Evolutionary conservation across 1,140 invertebrate species (phyloP).

Genomic region (Fopius arisanus): DNA sequence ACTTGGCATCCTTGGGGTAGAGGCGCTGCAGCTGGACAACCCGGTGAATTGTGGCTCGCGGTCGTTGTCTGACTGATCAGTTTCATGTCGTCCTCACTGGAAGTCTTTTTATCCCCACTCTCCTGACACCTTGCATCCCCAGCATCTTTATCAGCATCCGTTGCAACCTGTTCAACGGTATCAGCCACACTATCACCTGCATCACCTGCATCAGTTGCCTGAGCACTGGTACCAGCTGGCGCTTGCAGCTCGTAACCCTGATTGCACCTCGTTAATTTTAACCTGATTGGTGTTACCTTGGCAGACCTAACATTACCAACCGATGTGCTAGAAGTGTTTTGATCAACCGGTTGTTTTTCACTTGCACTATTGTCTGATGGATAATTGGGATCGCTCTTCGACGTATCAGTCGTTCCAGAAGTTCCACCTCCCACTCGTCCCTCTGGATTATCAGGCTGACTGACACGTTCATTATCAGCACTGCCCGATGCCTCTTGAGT

Average conservation of each 20-base stretch:
- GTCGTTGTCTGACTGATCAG: slow-evolving; percentile 44
- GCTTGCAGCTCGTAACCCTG: slow-evolving; percentile 72
- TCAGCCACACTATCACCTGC: slow-evolving; percentile 25
- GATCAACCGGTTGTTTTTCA: slow-evolving; percentile 56
- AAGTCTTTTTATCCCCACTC: slow-evolving; percentile 41
- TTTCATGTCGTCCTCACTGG: slow-evolving; percentile 34
- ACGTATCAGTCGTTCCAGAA: slow-evolving; percentile 53
- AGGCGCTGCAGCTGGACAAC: slow-evolving; percentile 65
- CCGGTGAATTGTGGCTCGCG: slow-evolving; percentile 44
- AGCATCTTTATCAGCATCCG: slow-evolving; percentile 38
- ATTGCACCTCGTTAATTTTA: slow-evolving; percentile 81
- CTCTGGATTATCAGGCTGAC: slow-evolving; percentile 14
- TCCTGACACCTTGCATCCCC: slow-evolving; percentile 24
- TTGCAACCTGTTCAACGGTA: slow-evolving; percentile 42
- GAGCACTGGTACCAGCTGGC: slow-evolving; percentile 64
- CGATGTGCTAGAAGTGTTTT: slow-evolving; percentile 52
- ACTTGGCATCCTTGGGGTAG: slow-evolving; percentile 84
- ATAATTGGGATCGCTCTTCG: slow-evolving; percentile 61
- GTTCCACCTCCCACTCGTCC: slow-evolving; percentile 17
- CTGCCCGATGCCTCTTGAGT: slow-evolving; percentile 22
- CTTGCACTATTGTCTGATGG: slow-evolving; percentile 60
- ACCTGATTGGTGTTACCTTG: slow-evolving; percentile 79
- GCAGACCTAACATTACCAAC: slow-evolving; percentile 69
- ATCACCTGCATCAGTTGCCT: slow-evolving; percentile 59
- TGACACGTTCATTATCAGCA: slow-evolving; percentile 17